phyloP scores from a whole-genome alignment of 2,888 invertebrate genomes.

The Drosophila diplacantha region DNA sequence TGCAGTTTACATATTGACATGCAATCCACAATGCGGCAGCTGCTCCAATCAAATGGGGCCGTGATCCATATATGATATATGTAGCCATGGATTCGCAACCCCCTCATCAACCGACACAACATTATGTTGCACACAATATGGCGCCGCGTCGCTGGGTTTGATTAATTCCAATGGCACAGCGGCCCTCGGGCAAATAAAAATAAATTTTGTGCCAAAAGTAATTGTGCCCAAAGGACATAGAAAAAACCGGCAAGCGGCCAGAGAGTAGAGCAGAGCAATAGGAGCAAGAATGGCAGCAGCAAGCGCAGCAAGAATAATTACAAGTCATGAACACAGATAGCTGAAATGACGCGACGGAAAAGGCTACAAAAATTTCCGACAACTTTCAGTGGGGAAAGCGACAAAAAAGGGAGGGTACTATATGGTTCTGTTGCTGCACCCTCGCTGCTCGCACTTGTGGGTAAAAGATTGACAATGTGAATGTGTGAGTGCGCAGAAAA shows the following conservation, averaged over 20 bases:
- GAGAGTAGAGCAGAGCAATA: constrained; percentile 10
- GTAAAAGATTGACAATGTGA: not conserved
- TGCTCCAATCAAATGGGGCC: constrained; percentile 31
- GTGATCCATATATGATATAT: constrained; percentile 11
- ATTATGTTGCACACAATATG: constrained; percentile 30
- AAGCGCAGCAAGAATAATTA: constrained; percentile 48
- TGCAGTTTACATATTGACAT: constrained; percentile 37
- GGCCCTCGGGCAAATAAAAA: constrained; percentile 41
- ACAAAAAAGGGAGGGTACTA: not conserved
- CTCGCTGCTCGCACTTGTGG: constrained; percentile 18
- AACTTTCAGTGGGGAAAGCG: constrained; percentile 11
- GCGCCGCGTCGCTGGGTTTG: constrained; percentile 52
- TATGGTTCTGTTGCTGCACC: constrained; percentile 2
- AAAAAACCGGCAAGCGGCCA: constrained; percentile 5
- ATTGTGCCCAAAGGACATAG: constrained; percentile 57
- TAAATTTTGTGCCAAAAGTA: constrained; percentile 64
- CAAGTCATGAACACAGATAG: constrained; percentile 64
- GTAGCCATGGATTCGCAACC: not conserved
- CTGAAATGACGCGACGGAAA: constrained; percentile 46
- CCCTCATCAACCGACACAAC: not conserved
- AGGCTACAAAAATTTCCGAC: constrained; percentile 46
- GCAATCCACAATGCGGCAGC: constrained; percentile 36
- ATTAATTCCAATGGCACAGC: constrained; percentile 57
- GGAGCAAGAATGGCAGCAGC: constrained; percentile 21
- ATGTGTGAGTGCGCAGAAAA: constrained; percentile 6